Evolutionary conservation across 2,113 vertebrate genomes (phyloP), one percentile per base, ranked within the genome.

Genomic region (Dasyornis broadbenti): DNA sequence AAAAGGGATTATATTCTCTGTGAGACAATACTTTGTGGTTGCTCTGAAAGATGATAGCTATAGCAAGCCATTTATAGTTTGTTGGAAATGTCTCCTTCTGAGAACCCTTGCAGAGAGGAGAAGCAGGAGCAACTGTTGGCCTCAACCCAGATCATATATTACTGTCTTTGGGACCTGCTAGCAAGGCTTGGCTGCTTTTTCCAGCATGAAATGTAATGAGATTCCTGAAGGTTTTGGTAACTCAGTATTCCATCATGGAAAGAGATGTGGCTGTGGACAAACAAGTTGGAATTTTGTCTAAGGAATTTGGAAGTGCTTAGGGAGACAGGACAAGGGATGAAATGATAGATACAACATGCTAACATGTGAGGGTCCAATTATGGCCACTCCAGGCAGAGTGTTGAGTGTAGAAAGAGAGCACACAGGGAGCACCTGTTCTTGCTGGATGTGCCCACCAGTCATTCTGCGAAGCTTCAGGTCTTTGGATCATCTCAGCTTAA

Each of bases 41-140:
- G 53, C 26, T 82, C 76, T 66, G 68, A 83, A 85, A 65, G 64
- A 50, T 12, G 71, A 73, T 35, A 69, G 53, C 56, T 37, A 56
- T 33, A 71, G 31, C 40, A 71, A 72, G 27, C 77, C 9, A 47
- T 90, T 85, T 88, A 69, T 78, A 71, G 72, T 86, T 64, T 73
- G 28, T 86, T 0, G 0, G 70, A 91, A 95, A 45, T 33, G 20
- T 90, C 66, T 82, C 45, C 56, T 61, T 30, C 47, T 71, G 61
- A 65, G 56, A 50, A 9, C n/a, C 22, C 42, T 61, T 27, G 18
- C 45, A 60, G 71, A 79, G 79, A 83, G 39, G 22, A 88, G 64
- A 37, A 80, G 54, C 12, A 8, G 71, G 57, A 91, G 26, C 78
- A 88, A 79, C 54, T 92, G 75, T 61, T 94, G 81, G 79, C 66